A percentile compares a stretch with the other conserved stretches of the same genome.
Conservation (phyloP, 2,888 invertebrate species). For the Heliconius erato region DNA sequence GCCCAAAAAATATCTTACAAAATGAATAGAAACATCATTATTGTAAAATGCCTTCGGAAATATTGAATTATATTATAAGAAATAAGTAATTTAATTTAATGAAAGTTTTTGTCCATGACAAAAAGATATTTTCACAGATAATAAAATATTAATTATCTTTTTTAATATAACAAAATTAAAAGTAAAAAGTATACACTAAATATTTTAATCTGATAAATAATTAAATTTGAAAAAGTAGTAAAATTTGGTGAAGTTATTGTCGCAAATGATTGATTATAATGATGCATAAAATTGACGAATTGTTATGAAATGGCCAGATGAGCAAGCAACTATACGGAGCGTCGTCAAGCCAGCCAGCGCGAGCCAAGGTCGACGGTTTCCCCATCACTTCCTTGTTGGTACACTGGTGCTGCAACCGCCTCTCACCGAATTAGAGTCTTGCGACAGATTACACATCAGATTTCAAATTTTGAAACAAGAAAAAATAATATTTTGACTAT, state of each 20-base stretch:
- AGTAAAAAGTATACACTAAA: neutral
- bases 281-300: conserved; percentile 13
- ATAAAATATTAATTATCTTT: neutral
- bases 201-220: neutral
- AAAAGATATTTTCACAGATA: neutral
- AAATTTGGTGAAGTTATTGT: neutral
- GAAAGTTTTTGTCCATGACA: neutral
- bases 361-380: conserved; percentile 76
- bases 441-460: conserved; percentile 62
- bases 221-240: neutral
- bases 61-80: neutral
- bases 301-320: conserved; percentile 42
- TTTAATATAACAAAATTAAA: conserved; percentile 9
- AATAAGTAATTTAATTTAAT: neutral
- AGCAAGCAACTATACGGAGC: conserved; percentile 51
- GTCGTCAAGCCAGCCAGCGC: conserved; percentile 60
- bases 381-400: conserved; percentile 82
- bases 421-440: conserved; percentile 81
- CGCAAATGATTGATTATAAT: conserved; percentile 27
- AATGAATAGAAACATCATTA: neutral
- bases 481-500: neutral
- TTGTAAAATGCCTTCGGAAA: neutral
- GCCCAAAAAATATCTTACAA: neutral
- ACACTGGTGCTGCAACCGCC: conserved; percentile 74
- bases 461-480: conserved; percentile 27